Base-by-base conservation (phyloP, 2,113 vertebrate species). In the Oreocharis arfaki region DNA sequence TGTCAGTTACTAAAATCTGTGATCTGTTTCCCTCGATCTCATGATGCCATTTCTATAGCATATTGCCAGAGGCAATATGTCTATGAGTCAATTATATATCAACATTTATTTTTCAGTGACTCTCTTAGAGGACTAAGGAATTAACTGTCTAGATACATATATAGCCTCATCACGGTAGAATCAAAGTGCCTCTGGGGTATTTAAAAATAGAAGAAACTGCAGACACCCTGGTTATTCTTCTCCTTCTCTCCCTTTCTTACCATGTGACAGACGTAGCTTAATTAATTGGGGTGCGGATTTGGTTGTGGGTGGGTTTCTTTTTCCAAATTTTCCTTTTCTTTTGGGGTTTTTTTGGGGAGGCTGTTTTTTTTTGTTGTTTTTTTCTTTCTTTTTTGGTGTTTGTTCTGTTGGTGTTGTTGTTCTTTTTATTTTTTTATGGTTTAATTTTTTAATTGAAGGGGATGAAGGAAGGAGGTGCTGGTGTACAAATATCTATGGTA, bases 71-170 rank as follows among this genome's bases (percentile, higher is more conserved):
- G 85, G 93, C 95, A 96, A 74, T 93, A 94, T 92, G 85, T 76
- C 91, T 94, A 67, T 96, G 93, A 96, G 87, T 96, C 95, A 97
- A 97, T 96, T 95, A 79, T 87, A 83, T 93, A 96, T 96, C 94
- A 97, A 94, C 94, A 93, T 89, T 96, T 96, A 93, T 95, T 96
- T 95, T 96, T 85, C 57, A 84, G 74, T 75, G 41, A 91, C 64
- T 83, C 56, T 49, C 46, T 90, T 93, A 71, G 47, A 96, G 56
- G 41, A 78, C 68, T 94, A 82, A 87, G 42, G 63, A 95, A 91
- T 96, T 95, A 96, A 87, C 89, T 89, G 23, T 79, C 76, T 89
- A 71, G 33, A 49, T 91, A 71, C 65, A 73, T 60, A 83, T 77
- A 80, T 50, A 95, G 47, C 39, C 47, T 91, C 33, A 93, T 91